These are phyloP conservation scores for Halotydeus destructor DNA, from an alignment of 1,140 invertebrate genomes.

Conservation along the genomic window DNA sequence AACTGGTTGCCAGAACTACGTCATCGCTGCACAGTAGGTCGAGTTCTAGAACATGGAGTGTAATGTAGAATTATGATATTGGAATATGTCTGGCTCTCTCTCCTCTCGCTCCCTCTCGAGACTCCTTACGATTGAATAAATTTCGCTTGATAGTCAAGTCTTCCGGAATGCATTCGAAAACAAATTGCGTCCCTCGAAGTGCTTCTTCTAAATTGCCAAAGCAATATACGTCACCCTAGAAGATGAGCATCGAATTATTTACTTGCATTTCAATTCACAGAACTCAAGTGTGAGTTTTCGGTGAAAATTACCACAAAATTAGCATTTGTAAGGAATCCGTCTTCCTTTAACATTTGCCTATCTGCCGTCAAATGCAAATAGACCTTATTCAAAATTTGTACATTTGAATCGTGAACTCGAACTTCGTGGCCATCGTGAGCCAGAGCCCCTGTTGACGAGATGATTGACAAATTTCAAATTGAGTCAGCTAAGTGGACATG, in stretches of 20 bases:
- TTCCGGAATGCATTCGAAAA: slow-evolving; percentile 28
- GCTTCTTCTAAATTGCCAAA: slow-evolving; percentile 28
- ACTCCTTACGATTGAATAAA: slow-evolving; percentile 26
- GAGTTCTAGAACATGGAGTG: slow-evolving; percentile 20
- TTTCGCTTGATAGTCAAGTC: slow-evolving; percentile 27
- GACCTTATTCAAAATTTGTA: slow-evolving; percentile 23
- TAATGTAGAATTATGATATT: not conserved
- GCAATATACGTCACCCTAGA: slow-evolving; percentile 27
- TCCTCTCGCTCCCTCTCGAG: too few species aligned
- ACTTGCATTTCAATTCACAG: not conserved
- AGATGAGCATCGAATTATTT: not conserved
- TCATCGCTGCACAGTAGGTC: slow-evolving; percentile 23
- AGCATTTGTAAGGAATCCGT: slow-evolving; percentile 25
- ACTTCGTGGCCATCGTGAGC: slow-evolving; percentile 31
- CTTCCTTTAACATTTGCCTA: slow-evolving; percentile 23
- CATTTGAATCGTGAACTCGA: slow-evolving; percentile 25
- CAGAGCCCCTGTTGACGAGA: slow-evolving; percentile 23
- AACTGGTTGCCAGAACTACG: slow-evolving; percentile 25
- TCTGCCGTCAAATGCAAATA: slow-evolving; percentile 26
- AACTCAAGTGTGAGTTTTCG: not conserved
- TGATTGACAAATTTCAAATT: slow-evolving; percentile 1
- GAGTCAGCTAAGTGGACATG: not conserved
- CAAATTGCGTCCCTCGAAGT: slow-evolving; percentile 27
- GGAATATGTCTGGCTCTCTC: too few species aligned
- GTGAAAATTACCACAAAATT: slow-evolving; percentile 24